These are phyloP conservation scores for Microcebus murinus DNA, from an alignment of 2,113 vertebrate genomes.

Conservation along the genomic window DNA sequence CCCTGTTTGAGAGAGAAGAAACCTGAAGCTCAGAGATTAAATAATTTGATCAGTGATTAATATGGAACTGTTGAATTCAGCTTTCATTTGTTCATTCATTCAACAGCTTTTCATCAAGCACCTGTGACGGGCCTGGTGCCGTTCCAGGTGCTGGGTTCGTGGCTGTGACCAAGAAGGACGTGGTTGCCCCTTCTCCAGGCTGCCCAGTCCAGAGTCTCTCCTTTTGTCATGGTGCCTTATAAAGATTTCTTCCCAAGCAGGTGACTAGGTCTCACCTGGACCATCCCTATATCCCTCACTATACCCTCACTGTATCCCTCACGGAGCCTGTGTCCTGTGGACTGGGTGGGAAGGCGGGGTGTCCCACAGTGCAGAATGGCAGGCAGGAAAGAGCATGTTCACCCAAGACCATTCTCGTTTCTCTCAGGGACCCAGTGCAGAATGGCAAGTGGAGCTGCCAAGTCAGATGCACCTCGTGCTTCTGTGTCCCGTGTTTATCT, in stretches of 20 bases:
- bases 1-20: neutral
- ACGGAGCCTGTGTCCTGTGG: neutral
- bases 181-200: neutral
- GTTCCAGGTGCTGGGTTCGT: neutral
- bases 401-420: neutral
- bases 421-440: neutral
- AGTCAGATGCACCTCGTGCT: accelerated
- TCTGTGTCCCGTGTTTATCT: neutral
- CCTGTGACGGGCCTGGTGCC: neutral
- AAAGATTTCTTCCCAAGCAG: neutral
- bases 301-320: too few relatives aligned
- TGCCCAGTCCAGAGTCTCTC: neutral
- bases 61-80: neutral
- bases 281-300: too few relatives aligned
- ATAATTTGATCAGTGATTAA: neutral
- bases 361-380: neutral
- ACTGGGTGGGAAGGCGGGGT: neutral
- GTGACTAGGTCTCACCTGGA: neutral
- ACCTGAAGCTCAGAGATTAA: neutral
- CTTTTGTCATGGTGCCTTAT: too few relatives aligned
- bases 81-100: neutral
- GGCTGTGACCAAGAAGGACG: neutral
- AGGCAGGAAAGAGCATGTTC: neutral
- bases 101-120: neutral
- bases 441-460: neutral